Evolutionary conservation across 2,797 vertebrate species (phyloP), one percentile per base, ranked within the genome.

Genomic region (Sebastes vulpes): DNA sequence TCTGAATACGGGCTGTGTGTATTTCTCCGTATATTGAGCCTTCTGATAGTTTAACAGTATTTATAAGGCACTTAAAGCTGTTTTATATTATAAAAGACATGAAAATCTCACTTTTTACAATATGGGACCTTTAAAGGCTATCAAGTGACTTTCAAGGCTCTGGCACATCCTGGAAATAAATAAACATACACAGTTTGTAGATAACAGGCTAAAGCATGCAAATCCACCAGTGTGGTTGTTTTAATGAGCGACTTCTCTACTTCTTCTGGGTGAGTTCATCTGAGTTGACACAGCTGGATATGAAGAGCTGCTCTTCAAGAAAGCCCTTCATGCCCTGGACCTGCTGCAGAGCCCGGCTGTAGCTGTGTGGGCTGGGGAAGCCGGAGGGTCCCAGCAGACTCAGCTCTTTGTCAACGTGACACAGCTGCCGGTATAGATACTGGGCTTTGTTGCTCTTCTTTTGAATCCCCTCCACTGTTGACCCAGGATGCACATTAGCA

Each of bases 351-450:
- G 97, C 97, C 86, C 74, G 94, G 25, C 64, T 75, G 65, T 97
- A 96, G 91, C 94, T 95, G 67, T 96, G 92, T n/a, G 67, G 77
- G n/a, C 82, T 77, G 3, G 94, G 92, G 86, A 97, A 97, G 68
- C 90, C 81, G 0, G 86, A 89, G 2, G 97, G 82, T 3, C 92
- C 96, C 72, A 97, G 83, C 54, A 96, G 83, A 59, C 79, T 88
- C 74, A 98, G 84, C 71, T 96, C 91, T 72, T 89, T 92, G 76
- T 98, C 96, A 48, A 99, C 70, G 0, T 90, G 96, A 76, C 97
- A 96, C 35, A 99, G 94, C 78, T 98, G 97, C 52, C 75, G 59
- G 91, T 97, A 95, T 56, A 99, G 93, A 89, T 96, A 96, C 38
- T 77, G 93, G 48, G 74, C 93, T 83, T 96, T 96, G 73, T 89